A percentile compares a stretch with the other conserved stretches of the same genome.
These are phyloP conservation scores for Laticauda colubrina DNA, from an alignment of 2,113 vertebrate genomes.

Conservation along the genomic window DNA sequence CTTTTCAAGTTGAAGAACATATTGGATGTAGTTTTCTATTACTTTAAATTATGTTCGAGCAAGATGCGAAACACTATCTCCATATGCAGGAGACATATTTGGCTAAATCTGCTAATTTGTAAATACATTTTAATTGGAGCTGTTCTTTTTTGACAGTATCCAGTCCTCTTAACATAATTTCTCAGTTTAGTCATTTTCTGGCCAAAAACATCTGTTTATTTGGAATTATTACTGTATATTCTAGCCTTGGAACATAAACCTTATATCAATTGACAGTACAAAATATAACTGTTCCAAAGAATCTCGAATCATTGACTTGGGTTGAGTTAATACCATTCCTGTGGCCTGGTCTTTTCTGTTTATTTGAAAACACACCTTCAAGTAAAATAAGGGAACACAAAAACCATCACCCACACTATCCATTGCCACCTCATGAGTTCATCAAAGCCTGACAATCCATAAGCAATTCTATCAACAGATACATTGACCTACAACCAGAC, in stretches of 20 bases:
- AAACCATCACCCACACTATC: too few species aligned
- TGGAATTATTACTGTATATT: neutral
- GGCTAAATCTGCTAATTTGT: neutral
- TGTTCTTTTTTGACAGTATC: neutral
- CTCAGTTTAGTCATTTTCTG: constrained; percentile 5
- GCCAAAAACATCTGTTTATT: neutral
- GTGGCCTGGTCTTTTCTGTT: neutral
- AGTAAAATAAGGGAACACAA: neutral
- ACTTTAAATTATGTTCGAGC: neutral
- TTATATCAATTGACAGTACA: neutral
- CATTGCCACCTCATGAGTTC: too few species aligned
- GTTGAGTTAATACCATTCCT: neutral
- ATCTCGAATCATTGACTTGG: too few species aligned
- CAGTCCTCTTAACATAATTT: neutral
- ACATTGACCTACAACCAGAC: too few species aligned
- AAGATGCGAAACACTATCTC: neutral
- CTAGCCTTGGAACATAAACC: neutral
- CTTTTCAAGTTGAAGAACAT: neutral
- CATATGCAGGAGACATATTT: neutral
- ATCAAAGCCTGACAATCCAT: too few species aligned
- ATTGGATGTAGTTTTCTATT: neutral
- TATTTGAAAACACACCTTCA: neutral
- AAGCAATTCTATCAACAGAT: too few species aligned
- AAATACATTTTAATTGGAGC: constrained; percentile 1
- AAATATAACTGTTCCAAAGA: neutral